Conservation (phyloP, 1,140 invertebrate species). For the Macrotrachela quadricornifera region DNA sequence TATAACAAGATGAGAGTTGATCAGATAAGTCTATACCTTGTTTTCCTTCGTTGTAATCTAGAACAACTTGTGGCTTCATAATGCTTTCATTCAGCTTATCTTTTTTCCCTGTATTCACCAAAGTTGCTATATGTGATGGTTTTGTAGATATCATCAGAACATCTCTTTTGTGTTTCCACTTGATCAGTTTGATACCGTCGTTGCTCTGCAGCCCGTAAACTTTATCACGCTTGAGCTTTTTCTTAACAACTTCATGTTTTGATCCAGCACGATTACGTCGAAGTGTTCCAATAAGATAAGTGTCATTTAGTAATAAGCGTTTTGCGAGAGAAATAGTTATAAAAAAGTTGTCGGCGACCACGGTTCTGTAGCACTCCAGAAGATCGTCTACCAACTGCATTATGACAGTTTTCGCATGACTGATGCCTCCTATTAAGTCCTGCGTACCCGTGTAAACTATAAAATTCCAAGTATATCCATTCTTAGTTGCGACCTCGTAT, state of each 20-base stretch:
- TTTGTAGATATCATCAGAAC: constrained; percentile 25
- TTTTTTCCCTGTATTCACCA: constrained; percentile 11
- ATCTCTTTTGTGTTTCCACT: constrained; percentile 28
- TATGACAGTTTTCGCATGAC: too few relatives aligned
- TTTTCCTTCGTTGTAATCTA: constrained; percentile 28
- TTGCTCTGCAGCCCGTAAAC: background rate
- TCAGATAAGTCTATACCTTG: constrained; percentile 25
- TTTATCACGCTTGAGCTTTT: constrained; percentile 8
- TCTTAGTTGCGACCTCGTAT: constrained; percentile 19
- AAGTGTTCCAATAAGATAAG: constrained; percentile 31
- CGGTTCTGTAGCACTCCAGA: constrained; percentile 7
- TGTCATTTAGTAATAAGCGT: constrained; percentile 17
- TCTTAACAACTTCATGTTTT: background rate
- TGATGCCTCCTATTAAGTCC: constrained; percentile 7
- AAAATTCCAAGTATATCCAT: constrained; percentile 21
- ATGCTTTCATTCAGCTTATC: constrained; percentile 10
- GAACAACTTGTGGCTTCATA: constrained; percentile 20
- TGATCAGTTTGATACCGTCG: constrained; percentile 19
- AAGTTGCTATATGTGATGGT: constrained; percentile 11
- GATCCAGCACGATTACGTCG: constrained; percentile 7
- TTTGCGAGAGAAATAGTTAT: constrained; percentile 24
- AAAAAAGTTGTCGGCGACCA: constrained; percentile 22
- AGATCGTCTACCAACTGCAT: too few relatives aligned
- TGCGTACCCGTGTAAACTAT: constrained; percentile 19
- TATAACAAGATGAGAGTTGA: constrained; percentile 23